These are phyloP conservation scores for Trichonephila clavipes DNA, from an alignment of 1,140 invertebrate species.

Conservation along the genomic window DNA sequence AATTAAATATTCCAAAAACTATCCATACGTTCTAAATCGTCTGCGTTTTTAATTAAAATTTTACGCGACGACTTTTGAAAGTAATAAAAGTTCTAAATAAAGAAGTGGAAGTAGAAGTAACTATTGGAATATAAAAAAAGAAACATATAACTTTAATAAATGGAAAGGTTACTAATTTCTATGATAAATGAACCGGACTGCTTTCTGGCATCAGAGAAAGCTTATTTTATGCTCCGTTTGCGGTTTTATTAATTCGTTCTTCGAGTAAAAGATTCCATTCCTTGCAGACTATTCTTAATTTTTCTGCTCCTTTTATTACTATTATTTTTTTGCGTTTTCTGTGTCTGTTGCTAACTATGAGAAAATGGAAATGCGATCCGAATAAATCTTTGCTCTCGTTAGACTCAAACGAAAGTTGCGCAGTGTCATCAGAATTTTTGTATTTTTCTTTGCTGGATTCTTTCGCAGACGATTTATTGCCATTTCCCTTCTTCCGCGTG, in stretches of 20 bases:
- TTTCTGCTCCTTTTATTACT: background rate
- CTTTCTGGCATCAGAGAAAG: background rate
- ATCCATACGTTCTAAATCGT: background rate
- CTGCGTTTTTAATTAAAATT: background rate
- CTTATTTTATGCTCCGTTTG: constrained; percentile 26
- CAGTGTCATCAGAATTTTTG: constrained; percentile 22
- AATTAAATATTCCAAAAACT: background rate
- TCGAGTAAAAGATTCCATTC: constrained; percentile 7
- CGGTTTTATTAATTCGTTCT: constrained; percentile 12
- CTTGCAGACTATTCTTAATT: background rate
- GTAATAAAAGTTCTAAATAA: background rate
- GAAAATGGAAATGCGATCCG: constrained; percentile 14
- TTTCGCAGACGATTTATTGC: background rate
- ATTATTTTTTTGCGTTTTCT: background rate
- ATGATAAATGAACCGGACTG: background rate
- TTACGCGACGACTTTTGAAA: background rate
- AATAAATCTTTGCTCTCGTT: constrained; percentile 15
- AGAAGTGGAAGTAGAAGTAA: background rate
- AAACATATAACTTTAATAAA: constrained; percentile 13
- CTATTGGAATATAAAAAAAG: background rate
- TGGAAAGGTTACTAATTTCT: background rate
- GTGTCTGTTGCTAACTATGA: background rate
- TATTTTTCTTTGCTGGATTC: background rate
- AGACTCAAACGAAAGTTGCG: constrained; percentile 15
- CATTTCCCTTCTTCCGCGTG: background rate